phyloP scores from a whole-genome alignment of 2,888 invertebrate genomes.

The Ceratothoa steindachneri region DNA sequence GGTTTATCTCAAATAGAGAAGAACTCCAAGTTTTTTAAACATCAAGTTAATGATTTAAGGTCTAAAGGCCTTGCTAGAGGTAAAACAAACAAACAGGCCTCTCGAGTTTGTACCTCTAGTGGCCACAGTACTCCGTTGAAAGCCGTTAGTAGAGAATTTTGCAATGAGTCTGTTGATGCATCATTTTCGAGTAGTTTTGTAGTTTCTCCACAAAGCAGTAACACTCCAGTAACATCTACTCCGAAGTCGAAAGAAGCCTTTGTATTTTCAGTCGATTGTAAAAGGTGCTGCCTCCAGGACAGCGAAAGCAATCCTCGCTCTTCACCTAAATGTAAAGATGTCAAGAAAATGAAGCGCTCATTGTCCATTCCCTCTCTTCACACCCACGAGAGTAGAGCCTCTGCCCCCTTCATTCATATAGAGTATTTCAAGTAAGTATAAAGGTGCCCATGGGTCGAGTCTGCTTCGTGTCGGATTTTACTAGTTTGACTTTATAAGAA shows the following conservation, averaged over 20 bases:
- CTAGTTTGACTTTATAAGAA: too few relatives aligned
- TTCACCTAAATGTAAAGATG: not conserved
- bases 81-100: not conserved
- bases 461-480: too few relatives aligned
- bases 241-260: not conserved
- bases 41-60: not conserved
- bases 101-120: not conserved
- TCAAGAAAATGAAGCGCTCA: not conserved
- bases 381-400: not conserved
- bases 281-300: not conserved
- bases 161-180: not conserved
- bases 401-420: not conserved
- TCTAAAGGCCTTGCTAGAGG: not conserved
- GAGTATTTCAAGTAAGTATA: not conserved
- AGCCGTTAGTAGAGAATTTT: not conserved
- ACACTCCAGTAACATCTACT: not conserved
- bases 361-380: not conserved
- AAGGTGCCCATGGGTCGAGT: too few relatives aligned
- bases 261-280: not conserved
- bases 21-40: not conserved
- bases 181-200: not conserved
- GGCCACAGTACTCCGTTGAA: not conserved
- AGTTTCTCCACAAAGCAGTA: not conserved
- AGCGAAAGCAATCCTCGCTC: not conserved
- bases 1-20: not conserved